Evolutionary conservation across 2,113 vertebrate species (phyloP), one percentile per base, ranked within the genome.

Genomic region (Ameiurus melas): DNA sequence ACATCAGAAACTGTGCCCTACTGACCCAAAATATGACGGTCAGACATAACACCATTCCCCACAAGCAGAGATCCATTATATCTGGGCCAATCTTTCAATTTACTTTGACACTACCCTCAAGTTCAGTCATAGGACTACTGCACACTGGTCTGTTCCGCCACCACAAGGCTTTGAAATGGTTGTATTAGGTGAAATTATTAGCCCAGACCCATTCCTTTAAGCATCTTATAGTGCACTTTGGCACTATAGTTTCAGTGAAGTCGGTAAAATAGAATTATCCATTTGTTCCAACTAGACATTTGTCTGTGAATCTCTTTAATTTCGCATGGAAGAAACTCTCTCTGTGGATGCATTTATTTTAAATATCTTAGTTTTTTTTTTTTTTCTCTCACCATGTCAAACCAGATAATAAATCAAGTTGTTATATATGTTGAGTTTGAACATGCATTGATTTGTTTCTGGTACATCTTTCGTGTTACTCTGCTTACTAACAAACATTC

Each of bases 401-500:
- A 62, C 36, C 27, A 86, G 33, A 78, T 33, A 80, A 66, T 86
- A 30, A 81, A 81, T 6, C 33, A 70, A 81, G 36, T 83, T 39
- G 19, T 60, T 53, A n/a, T 47, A 43, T 77, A 60, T 79, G 19
- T 80, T 66, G 17, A 33, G 60, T 80, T 86, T 79, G 27, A 66
- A 66, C 43, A 66, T 66, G 16, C 19, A 30, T 16, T 64, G 51
- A 79, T 30, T 79, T 62, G 80, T 83, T 83, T 43, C 57, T 83
- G 57, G 79, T 62, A 60, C 80, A 83, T 83, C 36, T 33, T 62
- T 78, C 25, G 1, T 53, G 47, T 57, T 55, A 43, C 33, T 77
- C 84, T 73, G 55, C 80, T 39, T 62, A 83, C 80, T 85, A 85
- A 85, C 53, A 9, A 7, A 9, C 68, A 53, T 58, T 58, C 64